Conservation (phyloP, 2,888 invertebrate species). For the Campoplex nolae region DNA sequence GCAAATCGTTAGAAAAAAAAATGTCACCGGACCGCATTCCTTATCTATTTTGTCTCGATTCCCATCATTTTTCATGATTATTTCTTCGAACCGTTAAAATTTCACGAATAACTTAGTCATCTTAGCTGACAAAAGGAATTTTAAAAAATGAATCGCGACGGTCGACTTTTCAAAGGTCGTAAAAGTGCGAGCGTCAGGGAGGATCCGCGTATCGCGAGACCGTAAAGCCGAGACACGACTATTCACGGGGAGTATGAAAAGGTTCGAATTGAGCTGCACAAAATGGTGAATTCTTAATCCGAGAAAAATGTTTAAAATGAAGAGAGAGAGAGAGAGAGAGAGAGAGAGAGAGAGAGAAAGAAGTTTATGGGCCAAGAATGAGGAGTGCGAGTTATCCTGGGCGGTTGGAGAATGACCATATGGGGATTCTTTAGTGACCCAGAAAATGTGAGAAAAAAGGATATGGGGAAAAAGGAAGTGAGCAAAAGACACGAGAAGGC, state of each 20-base stretch:
- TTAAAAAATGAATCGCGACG: not conserved
- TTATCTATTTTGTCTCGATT: too few relatives aligned
- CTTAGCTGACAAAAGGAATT: not conserved
- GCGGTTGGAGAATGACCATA: not conserved
- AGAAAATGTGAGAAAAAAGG: conserved; percentile 43
- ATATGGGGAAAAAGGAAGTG: conserved; percentile 21
- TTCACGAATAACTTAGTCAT: conserved; percentile 1
- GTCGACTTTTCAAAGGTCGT: conserved; percentile 21
- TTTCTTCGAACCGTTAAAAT: not conserved
- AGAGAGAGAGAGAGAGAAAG: not conserved
- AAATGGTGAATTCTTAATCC: conserved; percentile 1
- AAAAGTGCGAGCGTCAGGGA: conserved; percentile 40
- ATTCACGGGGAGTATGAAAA: conserved; percentile 7
- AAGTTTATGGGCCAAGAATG: not conserved
- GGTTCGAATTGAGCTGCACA: conserved; percentile 16
- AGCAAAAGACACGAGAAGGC: conserved; percentile 46
- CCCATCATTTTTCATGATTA: too few relatives aligned
- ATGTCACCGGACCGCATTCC: not conserved
- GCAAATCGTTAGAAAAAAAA: not conserved
- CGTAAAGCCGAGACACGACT: not conserved
- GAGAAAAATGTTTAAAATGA: not conserved
- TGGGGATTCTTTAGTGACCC: conserved; percentile 34
- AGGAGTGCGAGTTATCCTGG: not conserved
- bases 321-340: not conserved
- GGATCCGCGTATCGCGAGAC: conserved; percentile 12